Conservation (phyloP, 2,113 vertebrate species). For the Antigone vipio region DNA sequence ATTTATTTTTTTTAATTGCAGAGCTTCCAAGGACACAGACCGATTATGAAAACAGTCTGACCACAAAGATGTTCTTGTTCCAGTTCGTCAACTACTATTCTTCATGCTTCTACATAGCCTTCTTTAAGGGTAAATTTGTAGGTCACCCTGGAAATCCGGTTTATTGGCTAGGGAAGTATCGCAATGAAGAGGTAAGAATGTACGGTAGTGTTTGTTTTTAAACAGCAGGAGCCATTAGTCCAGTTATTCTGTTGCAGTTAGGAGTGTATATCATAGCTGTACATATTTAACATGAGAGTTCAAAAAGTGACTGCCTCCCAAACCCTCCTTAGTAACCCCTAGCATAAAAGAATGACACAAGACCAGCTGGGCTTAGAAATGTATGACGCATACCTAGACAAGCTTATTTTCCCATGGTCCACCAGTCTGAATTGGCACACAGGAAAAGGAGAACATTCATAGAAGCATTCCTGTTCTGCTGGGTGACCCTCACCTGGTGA, state of each 20-base stretch:
- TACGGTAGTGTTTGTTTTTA: not conserved
- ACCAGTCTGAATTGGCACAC: not conserved
- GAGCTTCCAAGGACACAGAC: constrained; percentile 92
- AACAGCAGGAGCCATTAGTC: not conserved
- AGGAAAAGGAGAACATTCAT: not conserved
- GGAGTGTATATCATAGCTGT: not conserved
- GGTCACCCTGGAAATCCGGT: constrained; percentile 87
- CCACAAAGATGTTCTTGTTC: constrained; percentile 96
- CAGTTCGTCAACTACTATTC: constrained; percentile 98
- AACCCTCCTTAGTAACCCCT: not conserved
- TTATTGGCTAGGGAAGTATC: constrained; percentile 86
- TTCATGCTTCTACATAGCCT: constrained; percentile 95
- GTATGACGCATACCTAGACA: fast-evolving
- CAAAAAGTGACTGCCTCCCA: not conserved
- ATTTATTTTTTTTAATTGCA: constrained; percentile 31
- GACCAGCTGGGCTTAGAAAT: not conserved
- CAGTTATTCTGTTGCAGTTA: not conserved
- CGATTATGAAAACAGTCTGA: constrained; percentile 93
- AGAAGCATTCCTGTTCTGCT: not conserved
- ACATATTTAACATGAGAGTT: not conserved
- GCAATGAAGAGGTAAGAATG: constrained; percentile 88
- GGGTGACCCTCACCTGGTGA: not conserved
- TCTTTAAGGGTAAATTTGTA: constrained; percentile 91
- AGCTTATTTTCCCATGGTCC: not conserved
- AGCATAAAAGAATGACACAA: not conserved